Conservation (phyloP, 1,140 invertebrate genomes). For the Magallana angulata region DNA sequence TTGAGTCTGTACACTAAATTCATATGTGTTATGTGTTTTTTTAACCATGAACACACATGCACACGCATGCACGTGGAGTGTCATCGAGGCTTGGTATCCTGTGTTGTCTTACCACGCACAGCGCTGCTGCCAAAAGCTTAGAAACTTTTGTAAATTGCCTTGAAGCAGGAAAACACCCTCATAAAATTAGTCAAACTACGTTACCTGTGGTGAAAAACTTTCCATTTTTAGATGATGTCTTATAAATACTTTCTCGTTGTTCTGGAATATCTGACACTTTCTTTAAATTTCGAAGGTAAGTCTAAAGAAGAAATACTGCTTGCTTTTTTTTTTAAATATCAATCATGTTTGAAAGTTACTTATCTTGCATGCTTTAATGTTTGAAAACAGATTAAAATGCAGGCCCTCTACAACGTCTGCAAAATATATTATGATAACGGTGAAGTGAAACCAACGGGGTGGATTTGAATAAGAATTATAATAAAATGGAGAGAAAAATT, state of each 20-base stretch:
- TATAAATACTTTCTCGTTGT: background rate
- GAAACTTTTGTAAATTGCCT: slow-evolving; percentile 28
- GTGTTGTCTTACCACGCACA: slow-evolving; percentile 13
- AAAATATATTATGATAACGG: no score
- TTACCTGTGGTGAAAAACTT: slow-evolving; percentile 15
- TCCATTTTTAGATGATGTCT: slow-evolving; percentile 27
- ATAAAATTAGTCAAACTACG: slow-evolving; percentile 16
- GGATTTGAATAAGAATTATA: no score
- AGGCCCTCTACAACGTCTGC: no score
- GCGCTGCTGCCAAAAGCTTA: background rate
- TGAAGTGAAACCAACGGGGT: no score
- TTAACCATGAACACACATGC: no score
- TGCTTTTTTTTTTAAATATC: background rate
- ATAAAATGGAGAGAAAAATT: no score
- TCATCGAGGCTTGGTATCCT: background rate
- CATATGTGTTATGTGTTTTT: no score
- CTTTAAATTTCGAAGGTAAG: slow-evolving; percentile 17
- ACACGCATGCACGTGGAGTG: slow-evolving; percentile 5
- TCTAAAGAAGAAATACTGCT: background rate
- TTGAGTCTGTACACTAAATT: no score
- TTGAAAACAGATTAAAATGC: no score
- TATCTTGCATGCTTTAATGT: no score
- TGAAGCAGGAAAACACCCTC: slow-evolving; percentile 7
- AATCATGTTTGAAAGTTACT: background rate
- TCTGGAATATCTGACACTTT: slow-evolving; percentile 2